Evolutionary conservation across 2,888 invertebrate species (phyloP).

Genomic region (Psococerastis gibbosa): DNA sequence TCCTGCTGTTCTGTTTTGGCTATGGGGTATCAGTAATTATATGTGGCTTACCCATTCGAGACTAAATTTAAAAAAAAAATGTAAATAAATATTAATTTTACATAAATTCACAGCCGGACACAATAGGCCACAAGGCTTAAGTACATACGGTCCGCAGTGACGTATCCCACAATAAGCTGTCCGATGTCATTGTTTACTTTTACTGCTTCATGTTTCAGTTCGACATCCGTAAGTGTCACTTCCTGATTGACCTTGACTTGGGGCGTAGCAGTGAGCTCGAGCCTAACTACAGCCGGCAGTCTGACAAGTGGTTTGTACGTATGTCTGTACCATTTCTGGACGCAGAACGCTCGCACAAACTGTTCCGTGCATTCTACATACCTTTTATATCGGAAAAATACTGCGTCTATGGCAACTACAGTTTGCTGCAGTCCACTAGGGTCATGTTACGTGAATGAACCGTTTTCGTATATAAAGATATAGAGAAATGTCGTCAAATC

Average conservation of each 20-base stretch:
- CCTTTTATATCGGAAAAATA: slow-evolving; percentile 51
- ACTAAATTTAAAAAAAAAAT: no score
- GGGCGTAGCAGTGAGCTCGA: slow-evolving; percentile 46
- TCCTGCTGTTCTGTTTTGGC: no score
- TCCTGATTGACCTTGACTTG: slow-evolving; percentile 64
- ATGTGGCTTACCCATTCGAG: no score
- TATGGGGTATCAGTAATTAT: no score
- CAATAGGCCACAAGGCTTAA: no score
- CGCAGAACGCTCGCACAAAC: slow-evolving; percentile 44
- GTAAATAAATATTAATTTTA: no score
- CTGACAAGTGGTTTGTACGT: slow-evolving; percentile 48
- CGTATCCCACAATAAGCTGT: background rate
- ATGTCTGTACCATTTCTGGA: slow-evolving; percentile 55
- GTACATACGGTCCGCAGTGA: no score
- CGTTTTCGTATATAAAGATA: no score
- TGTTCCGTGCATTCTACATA: slow-evolving; percentile 75
- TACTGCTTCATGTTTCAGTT: no score
- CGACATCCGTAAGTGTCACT: slow-evolving; percentile 58
- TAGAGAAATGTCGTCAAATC: no score
- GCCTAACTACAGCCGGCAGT: slow-evolving; percentile 54
- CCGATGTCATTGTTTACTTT: slow-evolving; percentile 19
- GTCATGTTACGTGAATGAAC: slow-evolving; percentile 15
- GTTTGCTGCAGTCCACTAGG: slow-evolving; percentile 34
- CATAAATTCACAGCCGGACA: no score
- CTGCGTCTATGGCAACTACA: slow-evolving; percentile 50